Conservation (phyloP, 2,888 invertebrate genomes). For the Tipula helvola region DNA sequence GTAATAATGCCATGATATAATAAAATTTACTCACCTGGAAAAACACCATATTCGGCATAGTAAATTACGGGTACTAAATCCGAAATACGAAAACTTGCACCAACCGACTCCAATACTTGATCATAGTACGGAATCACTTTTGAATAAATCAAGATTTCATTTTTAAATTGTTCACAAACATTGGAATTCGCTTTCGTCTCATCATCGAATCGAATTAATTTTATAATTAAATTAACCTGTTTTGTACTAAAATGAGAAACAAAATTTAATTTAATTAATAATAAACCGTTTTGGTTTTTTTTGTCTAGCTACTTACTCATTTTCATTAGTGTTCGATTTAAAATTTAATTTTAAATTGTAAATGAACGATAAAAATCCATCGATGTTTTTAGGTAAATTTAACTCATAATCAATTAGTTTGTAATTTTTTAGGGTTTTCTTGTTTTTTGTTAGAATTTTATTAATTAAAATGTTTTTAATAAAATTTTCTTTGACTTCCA, state of each 20-base stretch:
- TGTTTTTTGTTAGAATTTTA: neutral
- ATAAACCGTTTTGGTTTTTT: neutral
- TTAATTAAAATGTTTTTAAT: neutral
- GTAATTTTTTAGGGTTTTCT: neutral
- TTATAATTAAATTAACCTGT: slow-evolving; percentile 21
- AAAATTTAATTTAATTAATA: neutral
- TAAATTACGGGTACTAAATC: slow-evolving; percentile 25
- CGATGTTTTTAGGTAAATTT: neutral
- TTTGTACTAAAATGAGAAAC: slow-evolving; percentile 13
- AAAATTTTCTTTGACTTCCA: neutral
- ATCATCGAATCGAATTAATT: slow-evolving; percentile 31
- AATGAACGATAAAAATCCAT: slow-evolving; percentile 17
- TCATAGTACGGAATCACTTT: slow-evolving; percentile 27
- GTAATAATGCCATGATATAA: neutral
- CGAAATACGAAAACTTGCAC: slow-evolving; percentile 17
- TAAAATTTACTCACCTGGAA: slow-evolving; percentile 22
- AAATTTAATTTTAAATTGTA: slow-evolving; percentile 11
- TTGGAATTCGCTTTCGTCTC: slow-evolving; percentile 26
- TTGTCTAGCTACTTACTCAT: neutral
- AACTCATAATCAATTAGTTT: slow-evolving; percentile 8
- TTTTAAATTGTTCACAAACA: slow-evolving; percentile 29
- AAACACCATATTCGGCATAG: slow-evolving; percentile 25
- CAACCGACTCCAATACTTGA: slow-evolving; percentile 21
- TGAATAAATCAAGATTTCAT: slow-evolving; percentile 29
- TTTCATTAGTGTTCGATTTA: neutral